These are phyloP conservation scores for Artibeus jamaicensis DNA, from an alignment of 2,797 vertebrate species.

Conservation along the genomic window DNA sequence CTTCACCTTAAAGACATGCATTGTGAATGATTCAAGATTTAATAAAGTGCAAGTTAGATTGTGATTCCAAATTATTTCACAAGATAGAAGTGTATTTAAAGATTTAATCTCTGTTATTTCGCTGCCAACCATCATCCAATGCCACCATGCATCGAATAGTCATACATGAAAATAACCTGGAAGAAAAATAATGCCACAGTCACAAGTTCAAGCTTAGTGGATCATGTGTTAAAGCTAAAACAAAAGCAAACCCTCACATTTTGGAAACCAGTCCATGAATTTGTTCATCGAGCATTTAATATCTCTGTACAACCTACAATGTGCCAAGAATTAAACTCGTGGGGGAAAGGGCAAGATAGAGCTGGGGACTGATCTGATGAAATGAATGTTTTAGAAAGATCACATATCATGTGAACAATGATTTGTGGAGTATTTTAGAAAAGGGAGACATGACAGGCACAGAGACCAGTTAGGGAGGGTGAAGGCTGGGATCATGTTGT, in stretches of 20 bases:
- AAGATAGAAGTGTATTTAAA: neutral
- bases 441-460: neutral
- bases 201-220: neutral
- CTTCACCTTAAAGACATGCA: neutral
- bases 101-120: conserved; percentile 12
- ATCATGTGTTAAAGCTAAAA: neutral
- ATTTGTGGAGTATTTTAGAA: neutral
- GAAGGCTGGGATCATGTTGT: neutral
- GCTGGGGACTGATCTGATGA: neutral
- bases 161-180: neutral
- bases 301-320: neutral
- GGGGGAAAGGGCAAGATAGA: neutral
- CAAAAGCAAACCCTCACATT: neutral
- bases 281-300: neutral
- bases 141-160: neutral
- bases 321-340: neutral
- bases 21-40: neutral
- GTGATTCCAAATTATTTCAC: conserved; percentile 5
- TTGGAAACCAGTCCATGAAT: neutral
- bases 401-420: neutral
- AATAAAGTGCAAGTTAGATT: neutral
- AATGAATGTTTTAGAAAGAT: neutral
- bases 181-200: neutral
- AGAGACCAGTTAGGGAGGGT: neutral
- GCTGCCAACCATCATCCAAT: neutral